Evolutionary conservation across 2,888 invertebrate genomes (phyloP).

Genomic region (Cenopis cana): DNA sequence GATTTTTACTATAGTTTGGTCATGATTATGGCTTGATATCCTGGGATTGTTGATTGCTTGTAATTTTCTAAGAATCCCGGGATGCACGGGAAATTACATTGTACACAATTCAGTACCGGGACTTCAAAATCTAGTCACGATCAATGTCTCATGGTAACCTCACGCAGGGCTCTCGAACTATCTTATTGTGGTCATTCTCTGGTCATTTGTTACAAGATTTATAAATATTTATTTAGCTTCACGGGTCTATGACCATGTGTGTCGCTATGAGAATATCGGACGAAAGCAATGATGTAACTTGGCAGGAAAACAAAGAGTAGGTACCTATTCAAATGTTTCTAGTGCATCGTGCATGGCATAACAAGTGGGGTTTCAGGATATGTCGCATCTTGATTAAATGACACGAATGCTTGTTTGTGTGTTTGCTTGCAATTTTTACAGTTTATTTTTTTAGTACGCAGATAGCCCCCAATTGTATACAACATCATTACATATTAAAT

Average conservation of each 20-base stretch:
- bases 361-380: slow-evolving; percentile 16
- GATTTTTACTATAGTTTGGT: too few relatives aligned
- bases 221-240: slow-evolving; percentile 39
- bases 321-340: slow-evolving; percentile 25
- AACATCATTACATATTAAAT: too few relatives aligned
- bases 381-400: slow-evolving; percentile 8
- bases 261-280: slow-evolving; percentile 24
- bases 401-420: not conserved
- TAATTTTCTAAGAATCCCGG: too few relatives aligned
- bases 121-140: not conserved
- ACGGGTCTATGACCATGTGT: slow-evolving; percentile 35
- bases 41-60: too few relatives aligned
- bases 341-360: slow-evolving; percentile 26
- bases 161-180: not conserved
- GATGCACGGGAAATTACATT: too few relatives aligned
- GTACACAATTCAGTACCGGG: too few relatives aligned
- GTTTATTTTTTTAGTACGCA: too few relatives aligned
- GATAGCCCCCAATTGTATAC: too few relatives aligned
- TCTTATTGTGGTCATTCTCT: not conserved
- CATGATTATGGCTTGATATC: too few relatives aligned
- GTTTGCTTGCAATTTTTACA: too few relatives aligned
- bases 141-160: not conserved
- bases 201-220: slow-evolving; percentile 20
- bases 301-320: slow-evolving; percentile 37
- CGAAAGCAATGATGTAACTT: slow-evolving; percentile 33